Base-by-base conservation (phyloP, 1,140 invertebrate species). In the Polyergus mexicanus region DNA sequence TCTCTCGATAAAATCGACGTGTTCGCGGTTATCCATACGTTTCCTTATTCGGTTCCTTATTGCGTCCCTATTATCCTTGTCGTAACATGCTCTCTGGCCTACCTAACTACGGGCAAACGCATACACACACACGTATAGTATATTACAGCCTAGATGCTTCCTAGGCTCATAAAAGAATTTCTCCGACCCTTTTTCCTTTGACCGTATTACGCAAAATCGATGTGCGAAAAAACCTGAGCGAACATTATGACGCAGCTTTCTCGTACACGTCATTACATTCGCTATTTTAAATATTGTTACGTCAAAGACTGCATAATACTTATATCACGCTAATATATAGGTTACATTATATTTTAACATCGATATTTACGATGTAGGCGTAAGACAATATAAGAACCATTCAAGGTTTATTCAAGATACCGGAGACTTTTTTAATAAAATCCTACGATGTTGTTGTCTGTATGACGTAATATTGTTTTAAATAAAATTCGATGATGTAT, bases 21-120 rank as follows among this genome's bases (percentile, higher is more conserved):
- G n/a, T 74, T 58, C 32, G 32, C n/a, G 51, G 71, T 74, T 74
- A 74, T 58, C 10, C 51, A n/a, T n/a, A 74, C 28, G 32, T 66
- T 88, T 85, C 51, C 65, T 78, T 60, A 56, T 77, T 54, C 56
- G 22, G 19, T 32, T 44, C 38, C n/a, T 77, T 58, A 68, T 89
- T 78, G 54, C 75, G 32, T 68, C 19, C 10, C 56, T 28, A 87
- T 88, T 88, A 74, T 85, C 72, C 25, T 51, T 47, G 7, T 77
- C 56, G 1, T 22, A 47, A 51, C 54, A 3, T 41, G 44, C 54
- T 85, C 58, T n/a, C n/a, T 81, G n/a, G n/a, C 16, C 81, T 77
- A 54, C 13, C 19, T 89, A 58, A n/a, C 35, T 77, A 44, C 66
- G 2, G 16, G 6, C 38, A 56, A 11, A 44, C 41, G 71, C 19